Conservation (phyloP, 2,888 invertebrate species). For the Cephonodes hylas region DNA sequence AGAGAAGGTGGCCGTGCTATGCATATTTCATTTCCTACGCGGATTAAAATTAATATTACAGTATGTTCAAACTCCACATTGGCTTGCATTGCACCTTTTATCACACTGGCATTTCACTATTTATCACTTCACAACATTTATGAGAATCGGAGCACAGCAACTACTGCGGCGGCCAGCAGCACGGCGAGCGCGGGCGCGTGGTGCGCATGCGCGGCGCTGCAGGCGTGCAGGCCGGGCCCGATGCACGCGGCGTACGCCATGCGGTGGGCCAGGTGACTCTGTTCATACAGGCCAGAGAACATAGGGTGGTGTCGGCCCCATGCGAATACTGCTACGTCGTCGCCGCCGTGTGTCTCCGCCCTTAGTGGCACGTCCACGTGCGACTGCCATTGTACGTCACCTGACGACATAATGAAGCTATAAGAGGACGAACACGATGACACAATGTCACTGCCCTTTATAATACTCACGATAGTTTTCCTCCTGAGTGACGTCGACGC, state of each 20-base stretch:
- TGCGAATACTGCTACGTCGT: slow-evolving; percentile 89
- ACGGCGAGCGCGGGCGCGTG: neutral
- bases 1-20: too few relatives aligned
- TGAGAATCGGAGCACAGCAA: neutral
- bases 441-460: neutral
- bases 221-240: slow-evolving; percentile 74
- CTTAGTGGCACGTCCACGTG: slow-evolving; percentile 78
- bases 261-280: slow-evolving; percentile 88
- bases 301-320: slow-evolving; percentile 87
- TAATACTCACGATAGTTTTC: slow-evolving; percentile 46
- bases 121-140: too few relatives aligned
- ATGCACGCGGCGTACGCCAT: slow-evolving; percentile 87
- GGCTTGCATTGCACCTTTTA: too few relatives aligned
- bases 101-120: too few relatives aligned
- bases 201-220: slow-evolving; percentile 29
- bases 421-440: neutral
- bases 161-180: neutral
- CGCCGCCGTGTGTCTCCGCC: slow-evolving; percentile 87
- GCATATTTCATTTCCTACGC: too few relatives aligned
- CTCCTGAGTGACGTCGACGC: slow-evolving; percentile 65
- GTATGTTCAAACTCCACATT: too few relatives aligned
- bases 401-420: slow-evolving; percentile 24
- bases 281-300: slow-evolving; percentile 88
- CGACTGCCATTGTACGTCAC: slow-evolving; percentile 36
- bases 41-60: too few relatives aligned